These are phyloP conservation scores for Philaenus spumarius DNA, from an alignment of 1,140 invertebrate genomes.

Conservation along the genomic window DNA sequence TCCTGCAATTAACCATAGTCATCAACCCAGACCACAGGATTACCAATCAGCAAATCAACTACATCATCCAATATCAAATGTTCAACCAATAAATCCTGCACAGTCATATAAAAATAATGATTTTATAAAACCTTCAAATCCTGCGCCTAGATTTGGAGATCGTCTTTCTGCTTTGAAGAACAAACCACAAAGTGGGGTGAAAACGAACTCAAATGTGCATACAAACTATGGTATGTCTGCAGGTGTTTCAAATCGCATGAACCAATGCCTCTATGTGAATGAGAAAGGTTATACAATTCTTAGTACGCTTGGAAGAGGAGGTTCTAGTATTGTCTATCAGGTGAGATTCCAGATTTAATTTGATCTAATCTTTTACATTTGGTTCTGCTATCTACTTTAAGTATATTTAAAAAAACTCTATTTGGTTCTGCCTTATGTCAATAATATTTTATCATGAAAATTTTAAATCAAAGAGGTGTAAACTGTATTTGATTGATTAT, in stretches of 20 bases:
- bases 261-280: constrained; percentile 21
- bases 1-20: too few species aligned
- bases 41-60: neutral
- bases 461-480: neutral
- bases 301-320: constrained; percentile 30
- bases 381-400: neutral
- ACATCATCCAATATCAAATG: neutral
- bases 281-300: constrained; percentile 27
- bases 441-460: neutral
- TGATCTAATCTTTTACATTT: neutral
- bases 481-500: neutral
- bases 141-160: neutral
- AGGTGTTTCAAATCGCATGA: neutral
- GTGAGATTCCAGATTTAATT: constrained; percentile 18
- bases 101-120: neutral
- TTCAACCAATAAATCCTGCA: neutral
- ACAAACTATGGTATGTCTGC: neutral
- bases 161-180: neutral
- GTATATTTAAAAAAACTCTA: neutral
- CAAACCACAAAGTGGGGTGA: too few species aligned
- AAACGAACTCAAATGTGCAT: neutral
- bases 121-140: neutral
- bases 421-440: neutral
- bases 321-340: constrained; percentile 32
- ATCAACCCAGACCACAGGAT: too few species aligned